Conservation (phyloP, 2,888 invertebrate species). For the Linnaemya tessellans region DNA sequence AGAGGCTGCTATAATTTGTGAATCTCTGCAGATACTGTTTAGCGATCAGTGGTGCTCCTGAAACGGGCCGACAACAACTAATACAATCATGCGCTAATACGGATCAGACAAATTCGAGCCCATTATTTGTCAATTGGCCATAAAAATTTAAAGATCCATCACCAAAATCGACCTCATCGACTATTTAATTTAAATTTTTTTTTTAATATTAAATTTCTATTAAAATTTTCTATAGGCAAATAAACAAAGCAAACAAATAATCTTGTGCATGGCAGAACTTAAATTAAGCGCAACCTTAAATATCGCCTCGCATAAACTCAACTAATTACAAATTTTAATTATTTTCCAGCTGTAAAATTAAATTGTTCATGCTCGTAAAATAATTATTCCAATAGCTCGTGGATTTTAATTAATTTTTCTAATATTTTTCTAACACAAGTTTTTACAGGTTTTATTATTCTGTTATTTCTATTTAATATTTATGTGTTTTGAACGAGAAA, state of each 20-base stretch:
- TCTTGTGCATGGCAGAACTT: neutral
- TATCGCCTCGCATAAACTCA: neutral
- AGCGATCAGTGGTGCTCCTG: no score
- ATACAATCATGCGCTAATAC: no score
- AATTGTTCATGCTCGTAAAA: neutral
- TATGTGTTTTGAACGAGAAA: neutral
- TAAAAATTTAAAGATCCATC: no score
- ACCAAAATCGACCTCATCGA: no score
- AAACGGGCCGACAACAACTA: no score
- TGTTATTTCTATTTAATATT: slow-evolving; percentile 11
- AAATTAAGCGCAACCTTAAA: neutral
- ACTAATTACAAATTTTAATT: neutral
- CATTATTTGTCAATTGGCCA: no score
- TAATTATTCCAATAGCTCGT: neutral
- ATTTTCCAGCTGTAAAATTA: neutral
- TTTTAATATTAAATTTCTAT: neutral
- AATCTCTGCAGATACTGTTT: no score
- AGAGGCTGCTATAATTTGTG: no score
- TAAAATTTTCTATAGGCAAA: neutral
- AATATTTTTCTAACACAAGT: neutral
- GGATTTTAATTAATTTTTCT: no score
- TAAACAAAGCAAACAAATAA: neutral
- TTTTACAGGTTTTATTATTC: neutral
- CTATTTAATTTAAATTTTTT: no score
- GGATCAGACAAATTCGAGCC: no score